Evolutionary conservation across 1,140 invertebrate genomes (phyloP).

Genomic region (Zeugodacus cucurbitae): DNA sequence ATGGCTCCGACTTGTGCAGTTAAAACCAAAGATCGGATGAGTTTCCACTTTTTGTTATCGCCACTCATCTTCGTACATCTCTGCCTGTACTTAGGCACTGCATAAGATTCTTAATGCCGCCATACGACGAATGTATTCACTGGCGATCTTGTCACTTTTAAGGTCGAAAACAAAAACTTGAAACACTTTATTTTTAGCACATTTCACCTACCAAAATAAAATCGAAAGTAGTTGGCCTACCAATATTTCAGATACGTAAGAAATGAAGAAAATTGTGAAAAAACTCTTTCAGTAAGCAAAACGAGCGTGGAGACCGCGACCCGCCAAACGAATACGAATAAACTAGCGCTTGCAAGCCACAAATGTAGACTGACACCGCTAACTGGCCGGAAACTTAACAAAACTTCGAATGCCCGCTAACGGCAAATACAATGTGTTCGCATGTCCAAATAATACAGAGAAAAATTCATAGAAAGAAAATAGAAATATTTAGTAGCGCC

Average conservation of each 20-base stretch:
- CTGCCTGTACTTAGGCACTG: neutral
- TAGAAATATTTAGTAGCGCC: neutral
- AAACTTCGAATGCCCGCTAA: constrained; percentile 32
- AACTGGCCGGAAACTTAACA: constrained; percentile 32
- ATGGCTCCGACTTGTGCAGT: neutral
- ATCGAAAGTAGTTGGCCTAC: neutral
- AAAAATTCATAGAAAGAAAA: neutral
- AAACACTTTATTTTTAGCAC: neutral
- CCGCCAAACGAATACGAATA: neutral
- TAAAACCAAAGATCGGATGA: neutral
- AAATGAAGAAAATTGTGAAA: neutral
- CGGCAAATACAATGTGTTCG: neutral
- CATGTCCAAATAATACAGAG: neutral
- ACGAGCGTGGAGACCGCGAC: neutral
- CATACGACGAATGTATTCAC: neutral
- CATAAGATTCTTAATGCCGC: neutral
- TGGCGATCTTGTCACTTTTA: neutral
- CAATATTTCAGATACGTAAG: neutral
- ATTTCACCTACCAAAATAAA: neutral
- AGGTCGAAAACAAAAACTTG: no score
- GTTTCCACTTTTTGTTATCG: neutral
- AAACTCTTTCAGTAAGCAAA: neutral
- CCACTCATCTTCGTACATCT: neutral
- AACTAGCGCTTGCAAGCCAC: neutral
- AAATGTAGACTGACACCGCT: constrained; percentile 27